These are phyloP conservation scores for roundworm (Caenorhabditis elegans) DNA, from an alignment of 1,140 invertebrate species.

Conservation along the genomic window WBcel235 BX284605.5:13854001-13854500, in stretches of 20 bases:
- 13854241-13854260: slow-evolving; percentile 1
- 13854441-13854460: not conserved
- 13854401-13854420: not conserved
- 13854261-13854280: not conserved
- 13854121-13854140: not conserved
- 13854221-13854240: slow-evolving; percentile 14
- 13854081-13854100: slow-evolving; percentile 19
- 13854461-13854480: not conserved
- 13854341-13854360: not conserved
- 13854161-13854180: not conserved
- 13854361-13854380: not conserved
- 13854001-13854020: slow-evolving; percentile 59
- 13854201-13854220: not conserved
- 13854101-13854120: not conserved
- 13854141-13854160: not conserved
- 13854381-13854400: not conserved
- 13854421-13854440: not conserved
- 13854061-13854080: slow-evolving; percentile 22
- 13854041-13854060: slow-evolving; percentile 20
- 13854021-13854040: slow-evolving; percentile 47
- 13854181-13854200: not conserved
- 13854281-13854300: not conserved
- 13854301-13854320: not conserved
- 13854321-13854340: not conserved
- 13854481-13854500: not conserved